Conservation (phyloP, 2,888 invertebrate genomes). For the Chouioia cunea region DNA sequence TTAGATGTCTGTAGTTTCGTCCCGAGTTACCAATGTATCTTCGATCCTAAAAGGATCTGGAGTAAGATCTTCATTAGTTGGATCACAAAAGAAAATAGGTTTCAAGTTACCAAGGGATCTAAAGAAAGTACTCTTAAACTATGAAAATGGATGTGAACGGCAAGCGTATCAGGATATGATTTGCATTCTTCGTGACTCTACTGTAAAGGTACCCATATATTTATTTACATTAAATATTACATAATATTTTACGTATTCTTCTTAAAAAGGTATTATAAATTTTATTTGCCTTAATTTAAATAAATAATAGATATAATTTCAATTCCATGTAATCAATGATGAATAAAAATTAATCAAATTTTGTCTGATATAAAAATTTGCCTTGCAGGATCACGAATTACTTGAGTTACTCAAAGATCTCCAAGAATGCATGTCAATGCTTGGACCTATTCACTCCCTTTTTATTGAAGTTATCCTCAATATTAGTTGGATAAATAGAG, state of each 20-base stretch:
- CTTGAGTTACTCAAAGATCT: slow-evolving; percentile 72
- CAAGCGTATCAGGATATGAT: slow-evolving; percentile 71
- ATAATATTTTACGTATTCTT: not conserved
- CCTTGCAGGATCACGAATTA: slow-evolving; percentile 72
- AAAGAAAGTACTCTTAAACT: slow-evolving; percentile 68
- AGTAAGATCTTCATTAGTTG: slow-evolving; percentile 55
- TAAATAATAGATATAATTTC: not conserved
- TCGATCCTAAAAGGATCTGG: slow-evolving; percentile 62
- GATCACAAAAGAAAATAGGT: slow-evolving; percentile 60
- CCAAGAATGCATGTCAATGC: slow-evolving; percentile 72
- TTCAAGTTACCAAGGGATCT: slow-evolving; percentile 71
- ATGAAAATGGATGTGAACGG: slow-evolving; percentile 64
- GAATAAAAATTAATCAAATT: not conserved
- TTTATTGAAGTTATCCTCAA: slow-evolving; percentile 75
- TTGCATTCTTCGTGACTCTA: slow-evolving; percentile 69
- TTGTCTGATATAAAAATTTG: slow-evolving; percentile 11
- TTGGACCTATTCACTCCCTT: slow-evolving; percentile 72
- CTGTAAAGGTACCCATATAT: slow-evolving; percentile 63
- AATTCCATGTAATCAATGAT: not conserved
- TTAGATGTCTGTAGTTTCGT: slow-evolving; percentile 66
- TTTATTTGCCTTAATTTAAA: not conserved
- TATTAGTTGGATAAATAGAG: slow-evolving; percentile 73
- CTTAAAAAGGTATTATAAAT: slow-evolving; percentile 1
- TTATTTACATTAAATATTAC: slow-evolving; percentile 3
- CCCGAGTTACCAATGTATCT: slow-evolving; percentile 60